Evolutionary conservation across 2,888 invertebrate species (phyloP), one percentile per base, ranked within the genome.

Genomic region (Caradrina kadenii): DNA sequence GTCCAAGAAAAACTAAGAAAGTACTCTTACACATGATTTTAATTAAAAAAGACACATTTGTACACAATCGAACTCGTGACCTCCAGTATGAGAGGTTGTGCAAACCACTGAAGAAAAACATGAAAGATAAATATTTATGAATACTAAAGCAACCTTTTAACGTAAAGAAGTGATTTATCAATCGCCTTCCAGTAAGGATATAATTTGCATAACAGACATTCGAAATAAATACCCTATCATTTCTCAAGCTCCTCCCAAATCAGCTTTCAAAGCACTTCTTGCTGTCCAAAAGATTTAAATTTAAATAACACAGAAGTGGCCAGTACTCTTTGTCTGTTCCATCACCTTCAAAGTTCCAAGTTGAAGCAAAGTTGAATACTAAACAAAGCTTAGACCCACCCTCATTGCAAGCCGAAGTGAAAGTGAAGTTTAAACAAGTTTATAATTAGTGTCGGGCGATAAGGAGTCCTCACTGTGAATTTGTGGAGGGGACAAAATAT

Each of bases 401-500:
- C 83, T 70, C 81, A 85, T 80, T 83, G 78, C 70, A 80, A 62
- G 69, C 56, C 58, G 35, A 69, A 85, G 69, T 75, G 80, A 81
- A 81, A 88, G 85, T 85, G 80, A 86, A 87, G 76, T 87, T 83
- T 59, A 54, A 83, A 83, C 86, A 87, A 89, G 85, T 89, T 87
- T 48, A 78, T 87, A 88, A 89, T 89, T 89, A 89, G 83, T 82
- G 86, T 78, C 73, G 79, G 74, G 75, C 81, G 87, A 86, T 88
- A 88, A 87, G 86, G 82, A 79, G 58, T 76, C 72, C 75, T 71
- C 68, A 60, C 58, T 65, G 67, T 60, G 68, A 76, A 78, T 81
- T 76, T 76, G 71, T 79, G 80, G 79, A 85, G 53, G 56, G 71
- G 74, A 61, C 78, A 79, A 75, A 78, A 79, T 69, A 80, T 78